Base-by-base conservation (phyloP, 2,888 invertebrate species). In the Scaptomyza parva region DNA sequence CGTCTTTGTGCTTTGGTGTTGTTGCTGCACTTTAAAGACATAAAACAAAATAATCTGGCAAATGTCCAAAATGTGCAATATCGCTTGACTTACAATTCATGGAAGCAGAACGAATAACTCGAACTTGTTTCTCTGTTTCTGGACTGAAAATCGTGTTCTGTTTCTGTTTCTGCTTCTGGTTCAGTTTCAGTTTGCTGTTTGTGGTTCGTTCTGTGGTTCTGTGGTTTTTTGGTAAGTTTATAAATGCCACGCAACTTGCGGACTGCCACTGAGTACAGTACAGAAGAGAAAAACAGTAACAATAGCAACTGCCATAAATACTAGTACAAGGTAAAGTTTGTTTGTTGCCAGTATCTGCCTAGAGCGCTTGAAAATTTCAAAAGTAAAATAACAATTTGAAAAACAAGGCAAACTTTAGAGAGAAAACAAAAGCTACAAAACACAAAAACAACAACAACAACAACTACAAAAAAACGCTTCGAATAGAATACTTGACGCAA, bases 371-470 rank as follows among this genome's bases (percentile, higher is more conserved):
- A 55, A 73, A 70, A 82, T 82, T 81, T 57, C 53, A 40, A 66
- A 85, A 86, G 85, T 75, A 71, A 75, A 82, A 82, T 83, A 82
- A 87, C 86, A 87, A 82, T 87, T 87, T 76, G 64, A 69, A 79
- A 81, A 85, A 82, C 76, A 87, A 66, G 72, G 45, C 59, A 59
- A 80, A 85, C 65, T 76, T 82, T 45, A n/a, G 22, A 41, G 11
- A 48, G 35, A 48, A 33, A 30, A 48, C 35, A 35, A 30, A 6
- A 48, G 33, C 20, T 37, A 37, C 37, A 37, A 17, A 39, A 18
- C 39, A 39, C 39, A 39, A 39, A 1, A 39, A 18, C 18, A 14
- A 8, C 26, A 28, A 28, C 28, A 35, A 35, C 14, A 18, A 18
- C 18, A 22, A 39, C 40, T 54, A 28, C 1, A 54, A 51, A 61